A percentile compares a stretch with the other conserved stretches of the same genome.
Evolutionary conservation across 2,113 vertebrate species (phyloP).

Genomic region (Phainopepla nitens): DNA sequence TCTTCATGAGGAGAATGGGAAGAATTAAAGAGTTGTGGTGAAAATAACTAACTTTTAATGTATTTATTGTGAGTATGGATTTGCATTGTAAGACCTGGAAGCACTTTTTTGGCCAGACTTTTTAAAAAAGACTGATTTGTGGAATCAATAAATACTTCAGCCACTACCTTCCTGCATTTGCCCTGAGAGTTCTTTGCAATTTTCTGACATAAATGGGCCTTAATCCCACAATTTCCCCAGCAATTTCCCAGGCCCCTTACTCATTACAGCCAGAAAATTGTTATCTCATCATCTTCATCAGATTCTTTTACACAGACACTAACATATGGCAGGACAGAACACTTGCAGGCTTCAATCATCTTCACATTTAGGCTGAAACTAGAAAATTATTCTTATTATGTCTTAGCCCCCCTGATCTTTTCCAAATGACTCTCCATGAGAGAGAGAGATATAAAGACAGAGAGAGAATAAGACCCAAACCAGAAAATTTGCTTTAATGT

Average conservation of each 20-base stretch:
- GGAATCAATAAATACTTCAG: constrained; percentile 19
- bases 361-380: constrained; percentile 30
- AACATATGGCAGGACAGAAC: constrained; percentile 38
- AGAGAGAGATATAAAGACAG: background rate
- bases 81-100: background rate
- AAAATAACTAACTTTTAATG: background rate
- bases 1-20: background rate
- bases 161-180: background rate
- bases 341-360: constrained; percentile 44
- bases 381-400: constrained; percentile 31
- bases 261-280: constrained; percentile 48
- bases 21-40: background rate
- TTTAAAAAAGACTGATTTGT: background rate
- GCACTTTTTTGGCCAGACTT: background rate
- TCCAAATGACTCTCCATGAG: background rate
- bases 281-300: constrained; percentile 54
- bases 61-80: background rate
- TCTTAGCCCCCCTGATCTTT: constrained; percentile 7
- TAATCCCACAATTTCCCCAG: constrained; percentile 51
- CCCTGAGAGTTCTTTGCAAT: constrained; percentile 25
- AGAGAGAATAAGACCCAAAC: background rate
- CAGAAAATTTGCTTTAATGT: background rate
- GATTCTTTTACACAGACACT: constrained; percentile 18
- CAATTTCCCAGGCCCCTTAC: constrained; percentile 37
- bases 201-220: constrained; percentile 44